Base-by-base conservation (phyloP, 2,888 invertebrate genomes). In the Eilema sororculum region DNA sequence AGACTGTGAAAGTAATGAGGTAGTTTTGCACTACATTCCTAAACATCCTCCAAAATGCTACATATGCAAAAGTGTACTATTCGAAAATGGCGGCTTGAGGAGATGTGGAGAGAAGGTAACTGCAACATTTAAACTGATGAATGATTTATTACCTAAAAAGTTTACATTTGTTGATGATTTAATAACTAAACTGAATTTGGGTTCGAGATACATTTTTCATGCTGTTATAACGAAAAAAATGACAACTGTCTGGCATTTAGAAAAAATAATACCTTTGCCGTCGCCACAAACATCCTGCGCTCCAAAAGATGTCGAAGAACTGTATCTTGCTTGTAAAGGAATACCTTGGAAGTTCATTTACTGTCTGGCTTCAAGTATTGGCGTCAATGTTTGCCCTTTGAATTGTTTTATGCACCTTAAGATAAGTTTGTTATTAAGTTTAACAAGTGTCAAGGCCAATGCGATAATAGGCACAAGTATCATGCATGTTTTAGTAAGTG, bases 341-440 rank as follows among this genome's bases (percentile, higher is more conserved):
- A 64, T 89, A 16, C 88, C 95, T 16, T 95, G 93, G 93, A 91
- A 90, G 78, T 95, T 95, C 74, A 88, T 95, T 69, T 95, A 93
- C 79, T 93, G 93, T 67, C 83, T 95, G 10, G 91, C 95, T 60
- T 94, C 93, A 0, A 89, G 86, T 52, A 89, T 95, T 68, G 95
- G 93, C 16, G 80, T 88, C 24, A 90, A 88, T 69, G 80, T 91
- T 20, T 91, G 91, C 59, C 95, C 95, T 22, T 79, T 91, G 56
- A 89, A 91, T 76, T 92, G 92, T 75, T 95, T 93, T 73, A 93
- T 95, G 89, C 90, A 93, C 69, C 86, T 93, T 2, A 95, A 95
- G 83, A 93, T 94, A 75, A 87, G 80, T 77, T 84, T 95, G 28
- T 75, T 95, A 57, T 74, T 95, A 68, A 95, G 95, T 85, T 85